Evolutionary conservation across 2,113 vertebrate species (phyloP), one percentile per base, ranked within the genome.

Genomic region (Alectura lathami): DNA sequence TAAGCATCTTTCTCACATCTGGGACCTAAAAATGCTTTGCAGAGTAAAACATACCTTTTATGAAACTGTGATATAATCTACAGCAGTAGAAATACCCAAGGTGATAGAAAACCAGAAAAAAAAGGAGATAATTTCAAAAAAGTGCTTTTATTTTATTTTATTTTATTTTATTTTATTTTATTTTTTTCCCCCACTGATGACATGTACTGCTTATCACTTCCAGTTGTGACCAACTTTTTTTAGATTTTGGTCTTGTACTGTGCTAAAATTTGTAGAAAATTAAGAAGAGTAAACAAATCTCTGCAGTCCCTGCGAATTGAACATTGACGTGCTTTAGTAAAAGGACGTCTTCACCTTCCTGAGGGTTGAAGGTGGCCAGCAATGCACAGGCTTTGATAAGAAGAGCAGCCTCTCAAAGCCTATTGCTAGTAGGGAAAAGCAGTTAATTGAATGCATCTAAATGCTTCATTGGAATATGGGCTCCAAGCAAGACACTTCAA

Each of bases 121-220:
- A 34, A 81, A 87, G 56, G 27, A 43, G 4, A 2, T 1, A 2
- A 87, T 68, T 50, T 56, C 32, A 26, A 70, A 48, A 29, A 68
- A 42, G 6, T 17, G n/a, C n/a, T n/a, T n/a, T n/a, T n/a, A n/a
- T n/a, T n/a, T n/a, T n/a, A n/a, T n/a, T n/a, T n/a, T n/a, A n/a
- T n/a, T n/a, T n/a, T n/a, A n/a, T n/a, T n/a, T n/a, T n/a, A n/a
- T n/a, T n/a, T n/a, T n/a, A n/a, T n/a, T n/a, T n/a, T n/a, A n/a
- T n/a, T n/a, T n/a, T n/a, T n/a, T n/a, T n/a, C n/a, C n/a, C n/a
- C 0, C 29, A 4, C 4, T 34, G 36, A 12, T 53, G 70, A 47
- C 26, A 45, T 21, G 13, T 45, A 30, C 11, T 56, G 7, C 10
- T 91, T 43, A 29, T 42, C 2, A 6, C 15, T 81, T 86, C 68